Percentiles rank a stretch among this genome's conserved stretches.
Evolutionary conservation across 2,888 invertebrate species (phyloP).

Genomic region (Frankliniella fusca): DNA sequence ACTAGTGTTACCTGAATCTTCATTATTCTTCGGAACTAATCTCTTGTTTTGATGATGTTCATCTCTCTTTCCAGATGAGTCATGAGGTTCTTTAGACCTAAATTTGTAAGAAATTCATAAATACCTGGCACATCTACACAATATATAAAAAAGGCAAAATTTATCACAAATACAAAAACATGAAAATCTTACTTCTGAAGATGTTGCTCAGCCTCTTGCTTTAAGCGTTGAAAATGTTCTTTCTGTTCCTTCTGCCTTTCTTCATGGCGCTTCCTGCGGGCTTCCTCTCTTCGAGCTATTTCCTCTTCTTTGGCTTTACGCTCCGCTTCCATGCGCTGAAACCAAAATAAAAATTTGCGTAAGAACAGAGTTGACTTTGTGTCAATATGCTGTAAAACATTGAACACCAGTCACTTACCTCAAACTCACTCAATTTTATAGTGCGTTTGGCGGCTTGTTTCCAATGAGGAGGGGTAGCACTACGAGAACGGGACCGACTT

Average conservation of each 20-base stretch:
- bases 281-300: constrained; percentile 52
- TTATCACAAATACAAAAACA: background rate
- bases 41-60: background rate
- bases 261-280: constrained; percentile 54
- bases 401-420: constrained; percentile 50
- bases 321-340: constrained; percentile 62
- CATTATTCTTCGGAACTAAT: background rate
- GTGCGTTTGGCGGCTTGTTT: constrained; percentile 79
- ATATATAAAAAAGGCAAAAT: background rate
- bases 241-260: constrained; percentile 47
- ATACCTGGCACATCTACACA: background rate
- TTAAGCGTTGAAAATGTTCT: constrained; percentile 24
- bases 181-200: background rate
- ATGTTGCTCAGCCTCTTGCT: background rate
- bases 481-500: constrained; percentile 73
- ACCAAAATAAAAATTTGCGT: constrained; percentile 20
- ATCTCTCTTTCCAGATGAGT: background rate
- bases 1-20: background rate
- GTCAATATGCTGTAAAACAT: background rate
- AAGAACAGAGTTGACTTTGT: background rate
- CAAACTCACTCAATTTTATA: constrained; percentile 76
- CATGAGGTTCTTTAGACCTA: constrained; percentile 8
- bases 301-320: constrained; percentile 58
- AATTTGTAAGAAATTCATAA: background rate
- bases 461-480: constrained; percentile 93